Evolutionary conservation across 2,888 invertebrate species (phyloP).

Genomic region (Alviniconcha strummeri): DNA sequence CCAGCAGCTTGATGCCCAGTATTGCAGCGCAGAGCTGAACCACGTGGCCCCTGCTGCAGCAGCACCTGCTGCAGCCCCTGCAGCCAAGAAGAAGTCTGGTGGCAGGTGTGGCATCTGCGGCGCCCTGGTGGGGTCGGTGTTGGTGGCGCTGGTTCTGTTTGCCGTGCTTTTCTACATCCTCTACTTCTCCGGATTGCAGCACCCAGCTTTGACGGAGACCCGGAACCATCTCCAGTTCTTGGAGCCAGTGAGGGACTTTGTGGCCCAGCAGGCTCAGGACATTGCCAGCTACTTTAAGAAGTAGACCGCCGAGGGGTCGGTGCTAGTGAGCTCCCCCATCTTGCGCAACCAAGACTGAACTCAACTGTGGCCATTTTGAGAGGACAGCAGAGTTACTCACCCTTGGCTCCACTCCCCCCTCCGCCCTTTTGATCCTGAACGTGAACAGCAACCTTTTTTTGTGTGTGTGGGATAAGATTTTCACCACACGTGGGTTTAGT

Average conservation of each 20-base stretch:
- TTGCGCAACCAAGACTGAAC: too few species aligned
- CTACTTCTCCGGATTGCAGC: slow-evolving; percentile 59
- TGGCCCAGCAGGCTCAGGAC: slow-evolving; percentile 35
- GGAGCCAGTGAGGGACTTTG: slow-evolving; percentile 58
- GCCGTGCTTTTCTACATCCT: slow-evolving; percentile 50
- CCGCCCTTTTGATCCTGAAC: too few species aligned
- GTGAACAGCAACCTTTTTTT: neutral
- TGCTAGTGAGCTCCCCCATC: too few species aligned
- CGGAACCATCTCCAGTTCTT: slow-evolving; percentile 57
- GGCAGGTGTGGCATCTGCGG: slow-evolving; percentile 44
- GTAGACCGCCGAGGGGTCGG: neutral
- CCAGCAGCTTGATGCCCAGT: slow-evolving; percentile 56
- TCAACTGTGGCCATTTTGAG: too few species aligned
- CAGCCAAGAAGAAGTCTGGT: slow-evolving; percentile 26
- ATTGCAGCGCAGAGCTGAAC: slow-evolving; percentile 45
- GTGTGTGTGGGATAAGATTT: neutral
- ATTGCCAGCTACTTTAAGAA: slow-evolving; percentile 33
- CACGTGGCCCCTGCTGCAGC: slow-evolving; percentile 42
- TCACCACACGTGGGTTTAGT: neutral
- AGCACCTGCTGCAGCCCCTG: slow-evolving; percentile 28
- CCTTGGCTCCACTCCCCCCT: too few species aligned
- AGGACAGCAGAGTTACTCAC: neutral
- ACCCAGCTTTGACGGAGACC: slow-evolving; percentile 54
- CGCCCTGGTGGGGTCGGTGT: slow-evolving; percentile 50
- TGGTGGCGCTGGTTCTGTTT: slow-evolving; percentile 55